A percentile compares a stretch with the other conserved stretches of the same genome.
Conservation (phyloP, 2,888 invertebrate genomes). For the Drosophila lacicola region DNA sequence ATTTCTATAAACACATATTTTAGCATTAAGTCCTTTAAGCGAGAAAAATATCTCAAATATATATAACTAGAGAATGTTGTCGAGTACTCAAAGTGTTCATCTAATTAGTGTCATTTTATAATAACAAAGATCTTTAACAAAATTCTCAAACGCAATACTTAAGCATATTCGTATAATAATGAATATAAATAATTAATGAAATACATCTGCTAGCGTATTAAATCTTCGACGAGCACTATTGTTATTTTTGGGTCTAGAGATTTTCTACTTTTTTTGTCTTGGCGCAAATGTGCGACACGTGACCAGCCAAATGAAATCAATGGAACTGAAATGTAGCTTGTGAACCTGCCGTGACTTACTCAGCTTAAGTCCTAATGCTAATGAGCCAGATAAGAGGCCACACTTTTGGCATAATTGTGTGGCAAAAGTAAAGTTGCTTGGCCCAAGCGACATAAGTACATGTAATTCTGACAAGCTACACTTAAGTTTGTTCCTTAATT, state of each 20-base stretch:
- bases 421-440: conserved; percentile 22
- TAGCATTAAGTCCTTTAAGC: too few relatives aligned
- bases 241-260: not conserved
- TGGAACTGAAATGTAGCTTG: conserved; percentile 11
- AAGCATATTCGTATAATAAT: too few relatives aligned
- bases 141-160: too few relatives aligned
- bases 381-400: conserved; percentile 49
- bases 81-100: too few relatives aligned
- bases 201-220: conserved; percentile 7
- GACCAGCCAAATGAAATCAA: conserved; percentile 36
- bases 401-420: conserved; percentile 35
- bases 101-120: too few relatives aligned
- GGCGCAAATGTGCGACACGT: conserved; percentile 28
- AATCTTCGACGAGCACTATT: not conserved
- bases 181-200: not conserved
- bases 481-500: conserved; percentile 41
- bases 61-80: too few relatives aligned
- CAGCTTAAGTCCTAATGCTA: conserved; percentile 46
- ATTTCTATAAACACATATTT: too few relatives aligned
- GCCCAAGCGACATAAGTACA: conserved; percentile 38
- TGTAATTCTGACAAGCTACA: conserved; percentile 41
- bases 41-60: too few relatives aligned
- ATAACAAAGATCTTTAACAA: too few relatives aligned
- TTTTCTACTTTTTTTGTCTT: conserved; percentile 6
- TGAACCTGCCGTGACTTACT: conserved; percentile 39